These are phyloP conservation scores for Halictus rubicundus DNA, from an alignment of 1,140 invertebrate genomes.

Conservation along the genomic window DNA sequence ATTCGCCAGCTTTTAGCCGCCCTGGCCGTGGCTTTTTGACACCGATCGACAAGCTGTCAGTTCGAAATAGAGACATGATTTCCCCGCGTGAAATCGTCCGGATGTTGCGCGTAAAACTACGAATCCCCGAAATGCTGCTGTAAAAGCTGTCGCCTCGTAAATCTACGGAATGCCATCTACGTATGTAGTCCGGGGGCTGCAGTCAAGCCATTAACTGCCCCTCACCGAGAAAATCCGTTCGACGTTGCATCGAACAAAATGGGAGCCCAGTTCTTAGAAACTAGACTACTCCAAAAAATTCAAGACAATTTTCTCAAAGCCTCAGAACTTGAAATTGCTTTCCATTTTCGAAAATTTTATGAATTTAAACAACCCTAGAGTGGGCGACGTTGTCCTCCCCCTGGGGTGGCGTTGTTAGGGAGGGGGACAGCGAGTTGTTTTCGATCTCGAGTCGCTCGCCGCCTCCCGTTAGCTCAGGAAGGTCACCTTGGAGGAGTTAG, in stretches of 20 bases:
- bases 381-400: no score
- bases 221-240: slow-evolving; percentile 33
- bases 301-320: no score
- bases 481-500: no score
- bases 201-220: slow-evolving; percentile 41
- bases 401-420: no score
- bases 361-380: no score
- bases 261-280: no score
- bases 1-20: slow-evolving; percentile 6
- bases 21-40: background rate
- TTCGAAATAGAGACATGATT: slow-evolving; percentile 23
- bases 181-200: slow-evolving; percentile 15
- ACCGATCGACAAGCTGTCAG: slow-evolving; percentile 22
- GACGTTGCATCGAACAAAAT: background rate
- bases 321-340: no score
- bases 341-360: no score
- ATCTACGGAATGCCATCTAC: slow-evolving; percentile 50
- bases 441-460: no score
- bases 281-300: no score
- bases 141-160: slow-evolving; percentile 63
- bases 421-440: no score
- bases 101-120: slow-evolving; percentile 56
- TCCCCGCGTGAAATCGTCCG: slow-evolving; percentile 53
- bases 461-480: no score
- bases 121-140: slow-evolving; percentile 59